A percentile compares a stretch with the other conserved stretches of the same genome.
These are phyloP conservation scores for Rhamphomyia laevipes DNA, from an alignment of 2,888 invertebrate genomes.

Conservation along the genomic window DNA sequence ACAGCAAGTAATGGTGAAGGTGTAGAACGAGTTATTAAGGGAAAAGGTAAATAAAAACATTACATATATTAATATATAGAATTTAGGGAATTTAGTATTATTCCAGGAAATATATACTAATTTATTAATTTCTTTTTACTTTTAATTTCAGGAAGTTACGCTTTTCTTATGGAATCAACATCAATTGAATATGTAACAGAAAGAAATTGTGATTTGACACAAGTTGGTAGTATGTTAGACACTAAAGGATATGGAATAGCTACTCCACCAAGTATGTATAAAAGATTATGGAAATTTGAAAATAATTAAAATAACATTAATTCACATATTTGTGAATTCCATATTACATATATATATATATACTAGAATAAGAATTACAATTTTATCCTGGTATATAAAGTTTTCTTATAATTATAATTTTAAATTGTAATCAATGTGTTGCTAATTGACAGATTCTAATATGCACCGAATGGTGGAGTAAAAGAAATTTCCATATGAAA, in stretches of 20 bases:
- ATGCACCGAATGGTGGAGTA: no score
- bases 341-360: no score
- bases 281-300: no score
- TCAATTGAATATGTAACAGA: slow-evolving; percentile 91
- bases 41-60: slow-evolving; percentile 44
- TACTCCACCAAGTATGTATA: slow-evolving; percentile 76
- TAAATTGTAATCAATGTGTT: no score
- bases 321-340: no score
- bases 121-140: neutral
- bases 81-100: no score
- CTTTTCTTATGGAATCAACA: slow-evolving; percentile 96
- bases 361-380: no score
- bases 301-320: neutral
- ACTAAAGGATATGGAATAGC: slow-evolving; percentile 95
- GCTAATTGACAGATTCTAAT: no score
- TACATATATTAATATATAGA: neutral
- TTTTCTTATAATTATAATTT: no score
- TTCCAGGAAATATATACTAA: neutral
- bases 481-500: no score
- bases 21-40: slow-evolving; percentile 75
- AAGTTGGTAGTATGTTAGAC: slow-evolving; percentile 85
- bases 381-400: no score
- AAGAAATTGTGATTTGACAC: slow-evolving; percentile 78
- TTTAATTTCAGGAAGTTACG: slow-evolving; percentile 51
- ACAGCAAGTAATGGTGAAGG: slow-evolving; percentile 78